Evolutionary conservation across 2,888 invertebrate genomes (phyloP), one percentile per base, ranked within the genome.

Genomic region (Ommatoiulus sabulosus): DNA sequence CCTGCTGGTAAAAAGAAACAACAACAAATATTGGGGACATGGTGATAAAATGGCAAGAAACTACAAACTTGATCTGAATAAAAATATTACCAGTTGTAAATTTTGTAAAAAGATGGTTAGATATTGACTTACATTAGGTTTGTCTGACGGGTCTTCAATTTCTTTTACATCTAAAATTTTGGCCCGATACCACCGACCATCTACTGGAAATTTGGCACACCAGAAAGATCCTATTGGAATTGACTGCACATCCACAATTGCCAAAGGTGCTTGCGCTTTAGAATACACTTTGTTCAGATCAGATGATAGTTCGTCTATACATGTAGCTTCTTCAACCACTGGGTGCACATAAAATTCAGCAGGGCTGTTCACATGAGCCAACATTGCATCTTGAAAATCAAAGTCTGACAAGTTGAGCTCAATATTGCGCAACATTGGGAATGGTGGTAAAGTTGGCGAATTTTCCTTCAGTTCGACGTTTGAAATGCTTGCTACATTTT

Each of bases 161-260:
- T 85, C 84, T 43, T 84, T 72, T 15, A 87, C 80, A 43, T 88
- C 44, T n/a, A 89, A 48, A 35, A 80, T 24, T 52, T 86, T 91
- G 8, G 91, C 92, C 87, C 93, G 91, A 89, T 92, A 92, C 92
- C 91, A 92, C 46, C 89, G 85, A 2, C 90, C 86, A 90, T 92
- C 92, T 12, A 89, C 88, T 24, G 87, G 46, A 72, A 3, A 87
- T 44, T 24, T 43, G 17, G 72, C 63, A 46, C 87, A 87, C 87
- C 87, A 87, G 35, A 72, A 87, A 43, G 87, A 87, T 15, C 87
- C 87, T n/a, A 80, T 46, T 43, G 87, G 44, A 20, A 87, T 87
- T 43, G 43, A 35, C 3, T 17, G 43, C 7, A 17, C n/a, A 7
- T 87, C 87, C 43, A 63, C 44, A 72, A 87, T 43, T 44, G 46